Evolutionary conservation across 2,888 invertebrate species (phyloP), one percentile per base, ranked within the genome.

Genomic region (Idaea aversata): DNA sequence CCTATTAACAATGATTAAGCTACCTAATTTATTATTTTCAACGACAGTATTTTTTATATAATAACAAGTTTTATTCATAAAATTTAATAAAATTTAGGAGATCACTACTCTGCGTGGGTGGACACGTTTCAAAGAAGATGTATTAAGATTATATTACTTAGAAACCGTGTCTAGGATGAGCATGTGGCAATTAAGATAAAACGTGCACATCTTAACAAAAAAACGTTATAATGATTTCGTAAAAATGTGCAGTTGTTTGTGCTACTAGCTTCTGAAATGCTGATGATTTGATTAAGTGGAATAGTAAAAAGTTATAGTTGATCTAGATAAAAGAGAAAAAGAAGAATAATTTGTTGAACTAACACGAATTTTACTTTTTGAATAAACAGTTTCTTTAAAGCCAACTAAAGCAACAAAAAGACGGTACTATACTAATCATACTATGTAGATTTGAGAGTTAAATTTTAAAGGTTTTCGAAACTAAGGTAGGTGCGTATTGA

Each of bases 101-200:
- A 70, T 69, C 67, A 71, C 65, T 61, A 66, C 65, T 65, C 61
- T 59, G 69, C 64, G 77, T 79, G 77, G 79, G 81, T 79, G 74
- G 74, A 76, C 80, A 80, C 78, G 83, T 82, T 72, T 69, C 67
- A 67, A 68, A 71, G 73, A 69, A 81, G 83, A 84, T 82, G 74
- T 72, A 72, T 71, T 70, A 67, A 83, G 86, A 88, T 88, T 81
- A 81, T 69, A 72, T 77, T 88, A 87, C 87, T 79, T 74, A 83
- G 87, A 89, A 88, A 72, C 70, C 67, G 68, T 75, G 73, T 75
- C 71, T 75, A 75, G 74, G 78, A 84, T 79, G 79, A 80, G 82
- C 81, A 75, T 75, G 75, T 61, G 38, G 77, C 79, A 80, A 84
- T 82, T 85, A 84, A 86, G 77, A 80, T 74, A 74, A 74, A 75